Conservation (phyloP, 1,140 invertebrate genomes). For the Elysia chlorotica region DNA sequence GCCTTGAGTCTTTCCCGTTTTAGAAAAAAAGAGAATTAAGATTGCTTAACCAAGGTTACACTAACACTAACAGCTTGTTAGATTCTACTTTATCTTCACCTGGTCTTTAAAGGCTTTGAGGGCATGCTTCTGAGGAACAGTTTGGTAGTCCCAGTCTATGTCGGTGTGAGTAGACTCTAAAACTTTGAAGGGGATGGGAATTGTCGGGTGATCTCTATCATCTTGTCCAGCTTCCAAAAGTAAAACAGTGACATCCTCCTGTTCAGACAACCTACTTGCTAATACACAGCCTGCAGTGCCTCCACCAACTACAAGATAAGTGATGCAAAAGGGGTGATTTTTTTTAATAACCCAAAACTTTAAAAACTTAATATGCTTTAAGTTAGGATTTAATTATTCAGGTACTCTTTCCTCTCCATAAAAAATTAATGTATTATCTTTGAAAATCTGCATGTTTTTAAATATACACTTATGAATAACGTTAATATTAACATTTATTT, state of each 20-base stretch:
- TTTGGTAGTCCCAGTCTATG: conserved; percentile 91
- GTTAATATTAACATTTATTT: too few relatives aligned
- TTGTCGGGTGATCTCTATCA: conserved; percentile 69
- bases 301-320: conserved; percentile 17
- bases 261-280: conserved; percentile 26
- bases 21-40: not conserved
- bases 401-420: too few relatives aligned
- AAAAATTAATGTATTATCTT: too few relatives aligned
- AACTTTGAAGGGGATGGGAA: conserved; percentile 41
- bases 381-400: too few relatives aligned
- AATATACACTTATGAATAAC: too few relatives aligned
- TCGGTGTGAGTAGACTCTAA: conserved; percentile 20
- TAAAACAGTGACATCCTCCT: conserved; percentile 6
- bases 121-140: conserved; percentile 81
- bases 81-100: conserved; percentile 28
- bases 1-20: not conserved
- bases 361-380: too few relatives aligned
- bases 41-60: too few relatives aligned
- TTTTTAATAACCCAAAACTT: too few relatives aligned
- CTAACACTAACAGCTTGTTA: too few relatives aligned
- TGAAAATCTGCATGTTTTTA: too few relatives aligned
- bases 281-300: conserved; percentile 29
- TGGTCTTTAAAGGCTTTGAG: conserved; percentile 75
- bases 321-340: conserved; percentile 2
- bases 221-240: conserved; percentile 28